A percentile compares a stretch with the other conserved stretches of the same genome.
Evolutionary conservation across 1,140 invertebrate species (phyloP).

Genomic region (Sitophilus oryzae): DNA sequence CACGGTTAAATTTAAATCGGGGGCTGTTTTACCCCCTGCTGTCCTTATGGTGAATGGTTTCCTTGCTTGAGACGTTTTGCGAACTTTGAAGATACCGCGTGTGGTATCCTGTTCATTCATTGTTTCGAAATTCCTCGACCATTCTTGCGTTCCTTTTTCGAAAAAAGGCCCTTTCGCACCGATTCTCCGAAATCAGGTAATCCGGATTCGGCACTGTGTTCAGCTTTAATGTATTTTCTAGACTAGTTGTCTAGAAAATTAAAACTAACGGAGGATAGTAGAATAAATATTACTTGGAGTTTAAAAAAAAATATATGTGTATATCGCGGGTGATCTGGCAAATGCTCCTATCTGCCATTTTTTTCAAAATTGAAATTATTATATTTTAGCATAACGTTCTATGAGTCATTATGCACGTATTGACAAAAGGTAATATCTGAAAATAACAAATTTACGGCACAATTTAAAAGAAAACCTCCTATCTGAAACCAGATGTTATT

Average conservation of each 20-base stretch:
- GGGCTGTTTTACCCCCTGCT: neutral
- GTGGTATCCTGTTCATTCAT: slow-evolving; percentile 16
- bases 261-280: neutral
- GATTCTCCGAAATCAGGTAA: slow-evolving; percentile 14
- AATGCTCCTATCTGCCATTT: too few species aligned
- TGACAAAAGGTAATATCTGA: too few species aligned
- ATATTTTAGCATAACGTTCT: too few species aligned
- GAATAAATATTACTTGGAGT: neutral
- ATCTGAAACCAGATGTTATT: neutral
- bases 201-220: neutral
- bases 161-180: slow-evolving; percentile 3
- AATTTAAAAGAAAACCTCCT: neutral
- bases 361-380: too few species aligned
- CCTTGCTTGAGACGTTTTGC: neutral
- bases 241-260: slow-evolving; percentile 9
- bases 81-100: slow-evolving; percentile 14
- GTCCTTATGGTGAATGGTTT: slow-evolving; percentile 3
- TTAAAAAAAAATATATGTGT: neutral
- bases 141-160: slow-evolving; percentile 6
- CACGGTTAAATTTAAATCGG: neutral
- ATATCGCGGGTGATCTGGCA: neutral
- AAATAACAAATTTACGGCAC: too few species aligned
- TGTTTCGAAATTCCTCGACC: slow-evolving; percentile 12
- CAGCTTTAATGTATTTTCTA: neutral
- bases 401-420: too few species aligned